These are phyloP conservation scores for Esperia sulphurella DNA, from an alignment of 2,888 invertebrate species.

Conservation along the genomic window DNA sequence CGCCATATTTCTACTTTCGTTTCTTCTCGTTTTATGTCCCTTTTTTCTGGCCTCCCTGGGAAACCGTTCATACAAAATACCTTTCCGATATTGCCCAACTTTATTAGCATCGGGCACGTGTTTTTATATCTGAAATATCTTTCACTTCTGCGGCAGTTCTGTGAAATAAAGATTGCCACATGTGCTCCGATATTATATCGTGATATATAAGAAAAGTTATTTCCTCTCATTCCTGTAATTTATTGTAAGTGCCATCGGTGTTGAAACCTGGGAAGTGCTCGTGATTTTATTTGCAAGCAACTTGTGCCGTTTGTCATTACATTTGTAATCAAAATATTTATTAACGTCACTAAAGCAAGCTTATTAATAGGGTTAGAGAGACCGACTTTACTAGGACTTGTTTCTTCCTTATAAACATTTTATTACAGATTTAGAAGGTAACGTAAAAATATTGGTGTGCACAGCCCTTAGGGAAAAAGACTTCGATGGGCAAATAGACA, in stretches of 20 bases:
- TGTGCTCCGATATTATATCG: conserved; percentile 54
- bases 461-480: no score
- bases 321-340: conserved; percentile 19
- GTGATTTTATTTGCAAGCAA: conserved; percentile 41
- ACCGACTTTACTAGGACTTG: no score
- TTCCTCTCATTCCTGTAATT: conserved; percentile 48
- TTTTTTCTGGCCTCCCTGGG: conserved; percentile 66
- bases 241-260: conserved; percentile 40
- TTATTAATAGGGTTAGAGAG: conserved; percentile 5
- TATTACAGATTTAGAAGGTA: no score
- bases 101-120: conserved; percentile 75
- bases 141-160: conserved; percentile 60
- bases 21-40: conserved; percentile 71
- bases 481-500: no score
- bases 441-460: no score
- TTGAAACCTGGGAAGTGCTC: conserved; percentile 30
- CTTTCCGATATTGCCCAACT: conserved; percentile 73
- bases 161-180: conserved; percentile 62
- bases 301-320: conserved; percentile 32
- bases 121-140: conserved; percentile 72
- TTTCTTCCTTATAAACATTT: no score
- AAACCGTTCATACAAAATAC: conserved; percentile 76
- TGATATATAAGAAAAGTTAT: conserved; percentile 53
- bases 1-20: conserved; percentile 75
- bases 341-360: conserved; percentile 6